A percentile compares a stretch with the other conserved stretches of the same genome.
phyloP scores from a whole-genome alignment of 1,140 invertebrate genomes.

The Gryllus bimaculatus region DNA sequence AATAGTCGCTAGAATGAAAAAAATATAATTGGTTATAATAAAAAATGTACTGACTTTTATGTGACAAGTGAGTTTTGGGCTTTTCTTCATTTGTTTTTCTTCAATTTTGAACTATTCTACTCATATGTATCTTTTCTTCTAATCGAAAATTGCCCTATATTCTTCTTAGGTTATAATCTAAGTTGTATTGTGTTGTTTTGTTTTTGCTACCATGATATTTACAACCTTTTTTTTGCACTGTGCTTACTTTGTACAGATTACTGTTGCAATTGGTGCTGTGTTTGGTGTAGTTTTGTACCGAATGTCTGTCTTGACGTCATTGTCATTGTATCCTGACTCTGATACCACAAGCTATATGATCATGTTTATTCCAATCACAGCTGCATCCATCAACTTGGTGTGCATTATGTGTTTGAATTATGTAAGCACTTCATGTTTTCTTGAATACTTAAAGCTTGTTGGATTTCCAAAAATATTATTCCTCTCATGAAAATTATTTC shows the following conservation, averaged over 20 bases:
- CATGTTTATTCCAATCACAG: slow-evolving; percentile 72
- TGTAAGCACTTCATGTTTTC: slow-evolving; percentile 39
- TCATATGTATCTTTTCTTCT: too few species aligned
- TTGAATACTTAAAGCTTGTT: background rate
- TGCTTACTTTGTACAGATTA: slow-evolving; percentile 41
- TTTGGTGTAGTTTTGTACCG: slow-evolving; percentile 86
- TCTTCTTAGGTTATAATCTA: too few species aligned
- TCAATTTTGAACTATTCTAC: too few species aligned
- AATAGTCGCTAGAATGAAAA: too few species aligned
- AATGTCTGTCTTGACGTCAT: slow-evolving; percentile 71
- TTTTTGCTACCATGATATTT: too few species aligned
- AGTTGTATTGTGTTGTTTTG: too few species aligned
- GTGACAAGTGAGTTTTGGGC: too few species aligned
- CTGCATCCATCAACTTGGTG: slow-evolving; percentile 75
- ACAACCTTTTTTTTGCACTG: too few species aligned
- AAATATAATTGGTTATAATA: too few species aligned
- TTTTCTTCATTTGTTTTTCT: too few species aligned
- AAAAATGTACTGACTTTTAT: too few species aligned
- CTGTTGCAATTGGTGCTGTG: slow-evolving; percentile 74
- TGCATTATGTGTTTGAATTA: slow-evolving; percentile 82
- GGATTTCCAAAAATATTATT: background rate
- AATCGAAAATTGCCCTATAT: too few species aligned
- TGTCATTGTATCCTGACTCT: slow-evolving; percentile 46
- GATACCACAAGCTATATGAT: slow-evolving; percentile 63
- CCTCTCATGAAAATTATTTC: slow-evolving; percentile 1